phyloP scores from a whole-genome alignment of 2,888 invertebrate species.

The Dexiosoma caninum region DNA sequence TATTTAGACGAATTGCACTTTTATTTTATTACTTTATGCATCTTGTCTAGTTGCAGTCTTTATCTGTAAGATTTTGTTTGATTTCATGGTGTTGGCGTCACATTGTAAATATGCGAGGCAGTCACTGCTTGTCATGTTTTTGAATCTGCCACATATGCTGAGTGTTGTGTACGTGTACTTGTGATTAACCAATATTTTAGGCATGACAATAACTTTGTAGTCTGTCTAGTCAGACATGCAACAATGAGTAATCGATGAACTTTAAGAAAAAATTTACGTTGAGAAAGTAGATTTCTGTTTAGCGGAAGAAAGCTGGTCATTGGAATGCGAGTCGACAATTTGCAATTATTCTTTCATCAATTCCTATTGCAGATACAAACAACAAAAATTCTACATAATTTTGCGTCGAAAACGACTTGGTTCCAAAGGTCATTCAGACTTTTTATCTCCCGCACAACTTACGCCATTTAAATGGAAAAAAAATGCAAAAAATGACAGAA shows the following conservation, averaged over 20 bases:
- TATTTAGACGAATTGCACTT: slow-evolving; percentile 8
- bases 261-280: background rate
- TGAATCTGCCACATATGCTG: background rate
- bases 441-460: too few species aligned
- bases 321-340: too few species aligned
- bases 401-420: too few species aligned
- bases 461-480: too few species aligned
- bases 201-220: slow-evolving; percentile 53
- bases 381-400: too few species aligned
- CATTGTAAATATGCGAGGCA: background rate
- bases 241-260: background rate
- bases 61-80: background rate
- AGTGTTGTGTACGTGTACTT: slow-evolving; percentile 23
- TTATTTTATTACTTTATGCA: background rate
- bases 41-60: background rate
- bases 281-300: too few species aligned
- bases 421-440: too few species aligned
- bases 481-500: too few species aligned
- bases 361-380: too few species aligned
- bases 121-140: background rate
- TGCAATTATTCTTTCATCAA: too few species aligned
- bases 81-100: background rate
- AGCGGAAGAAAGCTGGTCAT: too few species aligned
- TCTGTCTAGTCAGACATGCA: slow-evolving; percentile 11
- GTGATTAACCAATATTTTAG: slow-evolving; percentile 30